These are phyloP conservation scores for Odocoileus hemionus DNA, from an alignment of 2,113 vertebrate genomes.

Conservation along the genomic window DNA sequence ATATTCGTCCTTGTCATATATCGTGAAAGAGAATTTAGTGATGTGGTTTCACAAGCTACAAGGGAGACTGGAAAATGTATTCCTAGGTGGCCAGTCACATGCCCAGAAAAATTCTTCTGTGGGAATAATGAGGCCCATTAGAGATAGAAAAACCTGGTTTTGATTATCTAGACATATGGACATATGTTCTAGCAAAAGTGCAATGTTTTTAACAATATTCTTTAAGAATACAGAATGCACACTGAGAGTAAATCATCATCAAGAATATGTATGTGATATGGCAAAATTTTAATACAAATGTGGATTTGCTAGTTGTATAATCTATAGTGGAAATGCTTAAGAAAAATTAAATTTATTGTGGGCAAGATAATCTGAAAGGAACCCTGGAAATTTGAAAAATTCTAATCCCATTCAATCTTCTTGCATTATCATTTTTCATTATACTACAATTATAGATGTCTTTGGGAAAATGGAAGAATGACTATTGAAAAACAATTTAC, in stretches of 20 bases:
- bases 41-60: neutral
- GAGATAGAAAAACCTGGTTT: neutral
- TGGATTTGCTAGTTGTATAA: neutral
- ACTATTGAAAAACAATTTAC: neutral
- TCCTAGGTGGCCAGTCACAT: neutral
- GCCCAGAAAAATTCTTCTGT: neutral
- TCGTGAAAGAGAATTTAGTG: neutral
- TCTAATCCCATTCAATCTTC: neutral
- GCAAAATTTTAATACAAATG: neutral
- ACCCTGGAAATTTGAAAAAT: neutral
- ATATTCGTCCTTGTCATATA: neutral
- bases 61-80: neutral
- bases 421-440: neutral
- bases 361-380: neutral
- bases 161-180: neutral
- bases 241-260: neutral
- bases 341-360: neutral
- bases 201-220: neutral
- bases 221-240: neutral
- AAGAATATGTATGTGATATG: neutral
- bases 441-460: neutral
- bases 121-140: neutral
- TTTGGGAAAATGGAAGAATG: neutral
- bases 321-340: neutral
- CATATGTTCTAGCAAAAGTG: neutral